phyloP scores from a whole-genome alignment of 2,888 invertebrate species.

The Heliconius ethilla region DNA sequence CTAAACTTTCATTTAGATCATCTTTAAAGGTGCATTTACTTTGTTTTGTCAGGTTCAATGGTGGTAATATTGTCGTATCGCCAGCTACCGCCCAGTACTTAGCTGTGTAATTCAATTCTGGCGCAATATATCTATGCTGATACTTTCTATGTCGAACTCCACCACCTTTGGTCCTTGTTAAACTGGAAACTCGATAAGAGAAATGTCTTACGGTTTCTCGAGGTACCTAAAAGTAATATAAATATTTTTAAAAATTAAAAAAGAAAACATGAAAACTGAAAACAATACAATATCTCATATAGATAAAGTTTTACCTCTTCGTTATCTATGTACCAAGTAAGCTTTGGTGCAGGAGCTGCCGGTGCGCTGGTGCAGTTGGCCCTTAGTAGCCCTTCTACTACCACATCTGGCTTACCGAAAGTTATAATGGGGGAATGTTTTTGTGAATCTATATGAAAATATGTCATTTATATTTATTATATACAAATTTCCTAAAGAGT shows the following conservation, averaged over 20 bases:
- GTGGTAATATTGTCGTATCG: slow-evolving; percentile 65
- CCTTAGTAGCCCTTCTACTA: slow-evolving; percentile 86
- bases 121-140: slow-evolving; percentile 76
- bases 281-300: too few relatives aligned
- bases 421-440: slow-evolving; percentile 86
- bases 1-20: slow-evolving; percentile 71
- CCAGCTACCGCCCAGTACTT: slow-evolving; percentile 77
- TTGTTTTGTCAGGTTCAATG: slow-evolving; percentile 63
- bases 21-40: slow-evolving; percentile 74
- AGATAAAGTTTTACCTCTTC: slow-evolving; percentile 79
- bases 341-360: slow-evolving; percentile 86
- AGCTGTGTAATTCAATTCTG: slow-evolving; percentile 75
- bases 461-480: too few relatives aligned
- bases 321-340: slow-evolving; percentile 90
- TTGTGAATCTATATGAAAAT: slow-evolving; percentile 80
- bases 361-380: slow-evolving; percentile 89
- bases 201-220: slow-evolving; percentile 73
- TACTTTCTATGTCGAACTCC: slow-evolving; percentile 72
- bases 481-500: too few relatives aligned
- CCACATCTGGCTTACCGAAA: slow-evolving; percentile 86
- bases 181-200: slow-evolving; percentile 76
- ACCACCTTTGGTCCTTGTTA: slow-evolving; percentile 73
- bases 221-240: slow-evolving; percentile 50
- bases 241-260: too few relatives aligned
- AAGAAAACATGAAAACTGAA: too few relatives aligned